A percentile compares a stretch with the other conserved stretches of the same genome.
phyloP scores from a whole-genome alignment of 2,888 invertebrate genomes.

The Cheilosia vernalis region DNA sequence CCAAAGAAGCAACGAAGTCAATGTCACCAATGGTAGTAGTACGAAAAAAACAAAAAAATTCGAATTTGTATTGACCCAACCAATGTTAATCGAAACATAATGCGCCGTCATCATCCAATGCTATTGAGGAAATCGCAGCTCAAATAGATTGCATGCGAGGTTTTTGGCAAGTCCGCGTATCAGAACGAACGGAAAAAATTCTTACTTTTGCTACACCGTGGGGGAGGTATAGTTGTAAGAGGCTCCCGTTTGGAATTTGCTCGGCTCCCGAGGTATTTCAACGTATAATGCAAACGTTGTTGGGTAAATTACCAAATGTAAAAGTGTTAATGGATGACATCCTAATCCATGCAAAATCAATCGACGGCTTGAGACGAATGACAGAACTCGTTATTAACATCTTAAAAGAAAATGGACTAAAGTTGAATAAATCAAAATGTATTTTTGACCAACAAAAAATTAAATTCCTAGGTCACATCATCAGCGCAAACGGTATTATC shows the following conservation, averaged over 20 bases:
- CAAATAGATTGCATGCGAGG: too few relatives aligned
- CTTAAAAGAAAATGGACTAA: not conserved
- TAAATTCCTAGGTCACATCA: too few relatives aligned
- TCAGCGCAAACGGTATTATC: too few relatives aligned
- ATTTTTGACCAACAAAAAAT: too few relatives aligned
- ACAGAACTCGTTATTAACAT: not conserved
- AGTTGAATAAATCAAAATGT: not conserved
- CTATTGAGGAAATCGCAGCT: too few relatives aligned
- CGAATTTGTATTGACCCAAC: slow-evolving; percentile 9
- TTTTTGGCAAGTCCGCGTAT: not conserved
- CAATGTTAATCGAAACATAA: not conserved
- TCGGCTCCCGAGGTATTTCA: too few relatives aligned
- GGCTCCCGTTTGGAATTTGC: not conserved
- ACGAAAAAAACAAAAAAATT: slow-evolving; percentile 17
- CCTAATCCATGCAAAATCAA: not conserved
- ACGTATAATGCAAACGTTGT: not conserved
- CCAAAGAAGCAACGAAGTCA: not conserved
- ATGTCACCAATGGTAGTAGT: slow-evolving; percentile 13
- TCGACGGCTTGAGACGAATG: not conserved
- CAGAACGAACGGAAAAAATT: not conserved
- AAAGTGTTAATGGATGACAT: not conserved
- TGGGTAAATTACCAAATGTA: not conserved
- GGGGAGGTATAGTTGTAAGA: not conserved
- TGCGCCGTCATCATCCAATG: too few relatives aligned
- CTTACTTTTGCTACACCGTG: not conserved